Evolutionary conservation across 2,888 invertebrate genomes (phyloP).

Genomic region (Bombylius major): DNA sequence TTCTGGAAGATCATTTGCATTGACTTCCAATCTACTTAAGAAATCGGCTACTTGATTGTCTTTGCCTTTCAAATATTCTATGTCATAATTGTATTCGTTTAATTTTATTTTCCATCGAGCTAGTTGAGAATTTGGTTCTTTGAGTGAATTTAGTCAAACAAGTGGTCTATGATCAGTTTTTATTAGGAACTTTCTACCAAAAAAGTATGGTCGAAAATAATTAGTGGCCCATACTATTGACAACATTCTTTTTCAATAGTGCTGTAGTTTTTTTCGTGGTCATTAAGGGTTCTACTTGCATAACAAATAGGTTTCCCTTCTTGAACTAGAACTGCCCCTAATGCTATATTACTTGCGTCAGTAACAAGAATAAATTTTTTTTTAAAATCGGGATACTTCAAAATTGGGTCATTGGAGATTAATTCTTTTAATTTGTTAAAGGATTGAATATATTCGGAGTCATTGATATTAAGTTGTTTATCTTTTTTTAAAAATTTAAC

Average conservation of each 20-base stretch:
- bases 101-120: no score
- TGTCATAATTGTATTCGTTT: no score
- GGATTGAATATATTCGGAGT: background rate
- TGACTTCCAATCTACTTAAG: constrained; percentile 3
- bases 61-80: constrained; percentile 8
- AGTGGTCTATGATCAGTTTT: constrained; percentile 8
- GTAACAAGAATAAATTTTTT: background rate
- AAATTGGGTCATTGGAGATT: background rate
- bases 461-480: constrained; percentile 2
- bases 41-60: constrained; percentile 7
- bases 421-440: background rate
- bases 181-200: constrained; percentile 6
- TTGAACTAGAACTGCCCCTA: background rate
- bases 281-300: constrained; percentile 4
- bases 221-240: constrained; percentile 1
- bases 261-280: constrained; percentile 5
- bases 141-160: constrained; percentile 8
- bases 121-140: no score
- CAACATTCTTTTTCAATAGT: constrained; percentile 7
- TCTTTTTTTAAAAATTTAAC: constrained; percentile 6
- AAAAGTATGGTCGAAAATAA: background rate
- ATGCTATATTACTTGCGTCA: background rate
- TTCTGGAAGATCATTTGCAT: no score
- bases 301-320: constrained; percentile 2
- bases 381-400: background rate